Evolutionary conservation across 2,888 invertebrate genomes (phyloP), one percentile per base, ranked within the genome.

Genomic region (Drosophila birchii): DNA sequence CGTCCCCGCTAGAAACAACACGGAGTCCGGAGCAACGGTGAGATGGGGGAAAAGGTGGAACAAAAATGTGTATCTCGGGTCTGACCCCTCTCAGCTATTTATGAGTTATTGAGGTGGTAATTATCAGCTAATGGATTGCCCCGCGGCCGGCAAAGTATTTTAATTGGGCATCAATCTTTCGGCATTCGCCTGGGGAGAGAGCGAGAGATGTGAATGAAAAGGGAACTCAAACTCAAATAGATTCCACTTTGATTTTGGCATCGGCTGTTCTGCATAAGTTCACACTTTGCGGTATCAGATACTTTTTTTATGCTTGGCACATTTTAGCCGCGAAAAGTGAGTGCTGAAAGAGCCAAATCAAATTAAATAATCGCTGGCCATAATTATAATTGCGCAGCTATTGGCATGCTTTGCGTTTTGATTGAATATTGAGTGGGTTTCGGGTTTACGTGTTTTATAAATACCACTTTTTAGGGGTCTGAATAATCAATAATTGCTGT

Each of bases 101-200:
- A 74, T 82, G 75, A 89, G 68, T 86, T 79, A 81, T 81, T 79
- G 72, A 61, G 72, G 72, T 60, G 69, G 79, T 79, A 85, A 89
- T 83, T 87, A 80, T 63, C 66, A 63, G 36, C 63, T 68, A 84
- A 80, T 78, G 76, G 70, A 54, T 86, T 68, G 72, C n/a, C 68
- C 57, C 44, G 68, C 57, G 61, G 75, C 66, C 54, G 34, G 57
- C 59, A 74, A 78, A 73, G 68, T 76, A 78, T 88, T 88, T 88
- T 88, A 85, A 89, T 89, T 89, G 88, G 73, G 76, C 86, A 78
- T 90, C 80, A 86, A 80, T 89, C 90, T 75, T 49, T 76, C 56
- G 66, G 43, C 78, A 66, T 47, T 49, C 47, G 56, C 75, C 55
- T 44, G 20, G 29, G 49, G 73, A 36, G 20, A 6, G 34, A 51